Evolutionary conservation across 1,140 invertebrate species (phyloP).

Genomic region (Gerris buenoi): DNA sequence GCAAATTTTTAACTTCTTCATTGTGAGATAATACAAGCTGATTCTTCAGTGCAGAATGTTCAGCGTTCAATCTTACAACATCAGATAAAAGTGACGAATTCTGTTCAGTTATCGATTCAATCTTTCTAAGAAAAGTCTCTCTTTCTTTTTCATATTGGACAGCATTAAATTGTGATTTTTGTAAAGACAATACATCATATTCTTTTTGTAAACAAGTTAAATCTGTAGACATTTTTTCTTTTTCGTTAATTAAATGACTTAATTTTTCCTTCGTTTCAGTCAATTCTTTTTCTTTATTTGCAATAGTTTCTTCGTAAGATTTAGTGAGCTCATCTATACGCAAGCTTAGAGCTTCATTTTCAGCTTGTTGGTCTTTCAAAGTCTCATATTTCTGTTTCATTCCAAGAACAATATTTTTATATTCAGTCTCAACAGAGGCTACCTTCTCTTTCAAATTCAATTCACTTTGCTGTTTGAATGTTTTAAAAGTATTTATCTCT

Average conservation of each 20-base stretch:
- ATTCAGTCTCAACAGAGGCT: constrained; percentile 3
- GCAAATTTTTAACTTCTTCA: background rate
- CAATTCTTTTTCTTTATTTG: background rate
- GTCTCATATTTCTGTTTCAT: background rate
- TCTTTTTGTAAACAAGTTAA: constrained; percentile 1
- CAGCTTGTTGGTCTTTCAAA: background rate
- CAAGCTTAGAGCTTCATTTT: background rate
- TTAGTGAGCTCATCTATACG: background rate
- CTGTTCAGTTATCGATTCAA: background rate
- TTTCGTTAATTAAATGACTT: constrained; percentile 3
- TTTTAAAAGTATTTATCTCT: constrained; percentile 4
- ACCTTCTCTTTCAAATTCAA: constrained; percentile 3
- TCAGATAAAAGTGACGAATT: background rate
- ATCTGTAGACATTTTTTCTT: constrained; percentile 4
- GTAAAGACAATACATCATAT: background rate
- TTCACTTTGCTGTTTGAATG: background rate
- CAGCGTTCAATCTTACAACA: background rate
- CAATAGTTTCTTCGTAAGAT: background rate
- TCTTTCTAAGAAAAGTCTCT: background rate
- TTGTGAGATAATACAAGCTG: background rate
- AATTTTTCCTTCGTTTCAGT: background rate
- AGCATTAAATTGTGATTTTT: background rate
- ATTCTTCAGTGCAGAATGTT: background rate
- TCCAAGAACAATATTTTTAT: constrained; percentile 1
- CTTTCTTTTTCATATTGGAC: constrained; percentile 1